Evolutionary conservation across 2,113 vertebrate genomes (phyloP).

Genomic region (Lophotis ruficrista): DNA sequence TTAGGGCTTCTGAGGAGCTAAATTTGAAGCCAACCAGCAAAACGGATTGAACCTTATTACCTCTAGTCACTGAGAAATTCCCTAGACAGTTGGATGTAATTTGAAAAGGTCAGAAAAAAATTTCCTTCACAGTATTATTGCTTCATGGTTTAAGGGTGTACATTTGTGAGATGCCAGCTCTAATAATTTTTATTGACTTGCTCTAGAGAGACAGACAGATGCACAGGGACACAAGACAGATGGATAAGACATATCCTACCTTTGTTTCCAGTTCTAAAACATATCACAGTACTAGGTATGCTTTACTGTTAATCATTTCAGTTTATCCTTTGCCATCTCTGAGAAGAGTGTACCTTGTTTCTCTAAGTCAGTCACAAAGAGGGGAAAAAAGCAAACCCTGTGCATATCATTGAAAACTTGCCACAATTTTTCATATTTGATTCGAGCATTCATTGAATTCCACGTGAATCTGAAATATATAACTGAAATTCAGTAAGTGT

Average conservation of each 20-base stretch:
- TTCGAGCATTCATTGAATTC: background rate
- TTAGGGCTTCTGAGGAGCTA: conserved; percentile 72
- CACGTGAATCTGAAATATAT: background rate
- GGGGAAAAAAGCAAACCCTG: background rate
- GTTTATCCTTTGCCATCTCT: background rate
- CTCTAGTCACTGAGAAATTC: conserved; percentile 82
- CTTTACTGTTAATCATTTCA: conserved; percentile 50
- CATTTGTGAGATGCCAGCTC: conserved; percentile 74
- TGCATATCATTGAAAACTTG: background rate
- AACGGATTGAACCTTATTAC: conserved; percentile 84
- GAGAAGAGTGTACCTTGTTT: background rate
- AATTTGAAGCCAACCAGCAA: conserved; percentile 81
- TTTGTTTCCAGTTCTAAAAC: conserved; percentile 56
- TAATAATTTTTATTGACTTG: conserved; percentile 82
- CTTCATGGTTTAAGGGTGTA: conserved; percentile 78
- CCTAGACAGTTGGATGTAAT: conserved; percentile 82
- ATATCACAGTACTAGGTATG: background rate
- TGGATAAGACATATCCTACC: conserved; percentile 56
- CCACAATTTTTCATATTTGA: background rate
- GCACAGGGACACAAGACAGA: conserved; percentile 60
- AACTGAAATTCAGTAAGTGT: background rate
- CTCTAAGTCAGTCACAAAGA: background rate
- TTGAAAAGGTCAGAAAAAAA: conserved; percentile 84
- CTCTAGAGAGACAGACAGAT: conserved; percentile 76
- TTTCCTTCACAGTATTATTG: conserved; percentile 75